Evolutionary conservation across 2,888 invertebrate species (phyloP), one percentile per base, ranked within the genome.

Genomic region (Scaptomyza flava): DNA sequence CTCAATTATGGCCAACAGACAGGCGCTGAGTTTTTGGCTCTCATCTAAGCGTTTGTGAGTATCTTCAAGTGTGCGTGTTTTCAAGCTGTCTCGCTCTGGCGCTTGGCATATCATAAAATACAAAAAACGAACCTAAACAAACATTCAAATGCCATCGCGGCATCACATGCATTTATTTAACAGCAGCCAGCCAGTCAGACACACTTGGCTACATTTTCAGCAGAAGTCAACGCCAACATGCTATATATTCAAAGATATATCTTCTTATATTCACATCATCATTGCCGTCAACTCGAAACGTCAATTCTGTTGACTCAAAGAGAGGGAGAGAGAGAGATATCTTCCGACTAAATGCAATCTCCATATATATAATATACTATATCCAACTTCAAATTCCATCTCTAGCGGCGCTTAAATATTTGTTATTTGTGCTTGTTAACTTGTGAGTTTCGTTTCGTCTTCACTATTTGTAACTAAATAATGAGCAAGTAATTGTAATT

Each of bases 1-100:
- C 84, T 85, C 86, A 87, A 85, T 85, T 89, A 89, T 89, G 89
- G 88, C 88, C 83, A 85, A 87, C 89, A 87, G 84, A 81, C 84
- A 85, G 80, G 74, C 87, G 82, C 82, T 81, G 79, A 79, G 63
- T 68, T 74, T 36, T 38, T 8, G 14, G 14, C 36, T 38, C 66
- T 71, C 36, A 17, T 67, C 71, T 54, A 48, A 38, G 31, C 8
- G 17, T 17, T 47, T 47, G 47, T 31, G 11, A 48, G 17, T 36
- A 50, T 46, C 65, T 72, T 78, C 48, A 80, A 80, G 78, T 72
- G 77, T n/a, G 23, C 11, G 52, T 6, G 6, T 23, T 3, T 36
- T 36, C 47, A 59, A 59, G 70, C 76, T 54, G 66, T 63, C 72
- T 42, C 52, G 56, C 75, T 73, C 77, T 76, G 81, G 81, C 80